phyloP scores from a whole-genome alignment of 2,113 vertebrate species.

The Buteo buteo region DNA sequence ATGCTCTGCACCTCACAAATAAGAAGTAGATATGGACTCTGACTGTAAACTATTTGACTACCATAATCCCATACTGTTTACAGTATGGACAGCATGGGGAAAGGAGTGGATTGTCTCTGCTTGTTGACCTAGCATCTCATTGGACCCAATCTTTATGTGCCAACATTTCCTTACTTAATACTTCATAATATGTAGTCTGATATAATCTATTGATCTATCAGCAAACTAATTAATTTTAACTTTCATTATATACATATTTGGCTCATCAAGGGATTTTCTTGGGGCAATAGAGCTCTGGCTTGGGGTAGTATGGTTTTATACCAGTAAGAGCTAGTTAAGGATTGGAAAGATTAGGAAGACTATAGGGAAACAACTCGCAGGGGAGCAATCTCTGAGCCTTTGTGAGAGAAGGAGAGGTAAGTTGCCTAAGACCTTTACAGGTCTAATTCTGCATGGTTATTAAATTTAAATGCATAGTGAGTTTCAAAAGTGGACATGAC shows the following conservation, averaged over 20 bases:
- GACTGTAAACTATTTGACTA: not conserved
- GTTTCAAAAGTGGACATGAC: slow-evolving; percentile 7
- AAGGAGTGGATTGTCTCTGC: not conserved
- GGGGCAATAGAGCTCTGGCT: not conserved
- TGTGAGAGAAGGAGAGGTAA: not conserved
- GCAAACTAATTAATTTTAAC: not conserved
- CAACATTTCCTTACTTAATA: not conserved
- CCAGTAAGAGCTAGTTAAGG: not conserved
- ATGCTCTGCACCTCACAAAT: not conserved
- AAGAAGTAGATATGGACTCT: not conserved
- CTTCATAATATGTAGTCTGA: not conserved
- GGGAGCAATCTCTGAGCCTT: not conserved
- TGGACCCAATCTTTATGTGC: not conserved
- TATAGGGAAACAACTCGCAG: not conserved
- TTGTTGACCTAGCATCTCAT: not conserved
- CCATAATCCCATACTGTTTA: not conserved
- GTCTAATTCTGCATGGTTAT: not conserved
- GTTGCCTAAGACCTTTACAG: not conserved
- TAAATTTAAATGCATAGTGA: not conserved
- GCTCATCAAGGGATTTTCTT: not conserved
- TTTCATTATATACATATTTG: not conserved
- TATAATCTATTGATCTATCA: not conserved
- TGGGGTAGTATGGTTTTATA: not conserved
- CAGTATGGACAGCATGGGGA: not conserved
- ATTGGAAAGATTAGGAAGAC: not conserved